Evolutionary conservation across 2,888 invertebrate species (phyloP), one percentile per base, ranked within the genome.

Genomic region (Microctonus aethiopoides): DNA sequence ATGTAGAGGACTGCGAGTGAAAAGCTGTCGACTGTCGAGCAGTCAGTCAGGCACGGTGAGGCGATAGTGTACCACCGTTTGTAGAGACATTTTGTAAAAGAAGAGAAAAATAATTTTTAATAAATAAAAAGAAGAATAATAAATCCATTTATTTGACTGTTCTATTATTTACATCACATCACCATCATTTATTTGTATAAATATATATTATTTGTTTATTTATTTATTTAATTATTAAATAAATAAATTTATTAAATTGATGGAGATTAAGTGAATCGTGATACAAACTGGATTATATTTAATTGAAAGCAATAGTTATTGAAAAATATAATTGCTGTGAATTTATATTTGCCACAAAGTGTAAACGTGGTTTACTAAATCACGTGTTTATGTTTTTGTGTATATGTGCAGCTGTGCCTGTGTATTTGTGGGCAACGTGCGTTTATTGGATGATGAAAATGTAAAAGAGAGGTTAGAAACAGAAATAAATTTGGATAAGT

Each of bases 11-110:
- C 79, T 78, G 77, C 77, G 79, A 82, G 83, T 80, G 82, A 81
- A 81, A 84, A 81, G 76, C 82, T 81, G 80, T 76, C 77, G 77
- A 76, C 82, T 81, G 80, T 76, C 77, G 77, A 76, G 80, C 81
- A 82, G 81, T 80, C 80, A 80, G 80, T 79, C 79, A 80, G 81
- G 77, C 76, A 76, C 77, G 77, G 78, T 75, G 75, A 79, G 76
- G 78, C 77, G 76, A 71, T 73, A 72, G 74, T 72, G 74, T 76
- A 76, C 75, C 76, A 75, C 75, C 72, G 46, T 36, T 1, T 36
- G 36, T 36, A 10, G 16, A 24, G 54, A 10, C 41, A 7, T 29
- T 29, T 29, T 29, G 3, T 29, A 5, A 6, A 10, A 11, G 41
- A 41, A 10, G 4, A 41, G 7, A 29, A 29, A 7, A 29, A 29